A percentile compares a stretch with the other conserved stretches of the same genome.
Evolutionary conservation across 2,888 invertebrate species (phyloP).

Genomic region (Drosophila infuscata): DNA sequence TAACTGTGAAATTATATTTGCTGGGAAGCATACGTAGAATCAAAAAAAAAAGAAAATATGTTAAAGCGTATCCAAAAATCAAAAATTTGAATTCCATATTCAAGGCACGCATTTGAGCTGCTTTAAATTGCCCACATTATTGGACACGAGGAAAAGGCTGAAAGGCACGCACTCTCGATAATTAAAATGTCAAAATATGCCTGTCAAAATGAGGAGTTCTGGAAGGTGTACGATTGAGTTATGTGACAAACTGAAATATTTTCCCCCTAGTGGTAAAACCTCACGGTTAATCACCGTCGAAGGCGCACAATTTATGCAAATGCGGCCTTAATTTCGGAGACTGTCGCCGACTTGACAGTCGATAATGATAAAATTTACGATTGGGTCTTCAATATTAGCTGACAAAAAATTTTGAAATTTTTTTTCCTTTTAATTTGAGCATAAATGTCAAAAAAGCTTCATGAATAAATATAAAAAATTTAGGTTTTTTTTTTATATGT

Average conservation of each 20-base stretch:
- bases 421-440: constrained; percentile 24
- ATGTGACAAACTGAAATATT: constrained; percentile 43
- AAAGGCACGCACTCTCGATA: constrained; percentile 70
- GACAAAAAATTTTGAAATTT: constrained; percentile 34
- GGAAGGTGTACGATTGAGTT: constrained; percentile 69
- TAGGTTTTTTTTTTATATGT: constrained; percentile 47
- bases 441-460: constrained; percentile 39
- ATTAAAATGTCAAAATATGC: constrained; percentile 78
- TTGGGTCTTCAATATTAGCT: constrained; percentile 42
- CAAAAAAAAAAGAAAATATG: constrained; percentile 30
- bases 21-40: constrained; percentile 38
- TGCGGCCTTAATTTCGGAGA: constrained; percentile 67
- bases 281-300: constrained; percentile 44
- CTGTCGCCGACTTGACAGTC: constrained; percentile 43
- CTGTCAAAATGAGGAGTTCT: constrained; percentile 63
- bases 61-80: constrained; percentile 12
- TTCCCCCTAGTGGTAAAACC: constrained; percentile 17
- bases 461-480: constrained; percentile 29
- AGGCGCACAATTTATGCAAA: constrained; percentile 64
- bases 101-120: constrained; percentile 74
- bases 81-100: constrained; percentile 38
- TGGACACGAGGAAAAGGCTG: constrained; percentile 63
- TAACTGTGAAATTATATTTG: constrained; percentile 29
- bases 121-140: constrained; percentile 76
- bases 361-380: constrained; percentile 68